These are phyloP conservation scores for Sarotherodon lohbergeri DNA, from an alignment of 2,113 vertebrate genomes.

Conservation along the genomic window DNA sequence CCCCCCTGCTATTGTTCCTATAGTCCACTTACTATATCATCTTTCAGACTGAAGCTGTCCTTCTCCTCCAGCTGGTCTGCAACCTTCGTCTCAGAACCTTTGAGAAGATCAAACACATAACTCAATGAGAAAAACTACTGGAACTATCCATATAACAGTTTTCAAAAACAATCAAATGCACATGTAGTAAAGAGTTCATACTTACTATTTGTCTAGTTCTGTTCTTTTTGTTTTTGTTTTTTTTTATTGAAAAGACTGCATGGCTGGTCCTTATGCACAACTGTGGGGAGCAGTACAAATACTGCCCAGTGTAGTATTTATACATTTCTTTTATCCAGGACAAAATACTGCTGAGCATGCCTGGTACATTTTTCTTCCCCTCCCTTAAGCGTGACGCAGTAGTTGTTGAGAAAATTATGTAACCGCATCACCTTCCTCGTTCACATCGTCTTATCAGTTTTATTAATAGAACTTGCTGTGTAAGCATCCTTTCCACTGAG, in stretches of 20 bases:
- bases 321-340: neutral
- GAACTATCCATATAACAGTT: neutral
- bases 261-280: neutral
- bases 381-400: neutral
- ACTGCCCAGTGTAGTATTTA: neutral
- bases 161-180: neutral
- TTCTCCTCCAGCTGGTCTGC: conserved; percentile 28
- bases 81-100: conserved; percentile 61
- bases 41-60: conserved; percentile 49
- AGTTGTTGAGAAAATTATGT: neutral
- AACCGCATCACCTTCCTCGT: neutral
- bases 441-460: neutral
- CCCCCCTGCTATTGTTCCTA: neutral
- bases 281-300: neutral
- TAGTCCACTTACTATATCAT: conserved; percentile 56
- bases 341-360: neutral
- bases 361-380: neutral
- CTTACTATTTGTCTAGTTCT: neutral
- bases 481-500: neutral
- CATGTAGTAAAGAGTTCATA: neutral
- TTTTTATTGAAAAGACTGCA: neutral
- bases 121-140: neutral
- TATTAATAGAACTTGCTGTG: neutral
- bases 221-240: neutral
- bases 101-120: neutral